These are phyloP conservation scores for Anhinga rufa DNA, from an alignment of 2,113 vertebrate genomes.

Conservation along the genomic window DNA sequence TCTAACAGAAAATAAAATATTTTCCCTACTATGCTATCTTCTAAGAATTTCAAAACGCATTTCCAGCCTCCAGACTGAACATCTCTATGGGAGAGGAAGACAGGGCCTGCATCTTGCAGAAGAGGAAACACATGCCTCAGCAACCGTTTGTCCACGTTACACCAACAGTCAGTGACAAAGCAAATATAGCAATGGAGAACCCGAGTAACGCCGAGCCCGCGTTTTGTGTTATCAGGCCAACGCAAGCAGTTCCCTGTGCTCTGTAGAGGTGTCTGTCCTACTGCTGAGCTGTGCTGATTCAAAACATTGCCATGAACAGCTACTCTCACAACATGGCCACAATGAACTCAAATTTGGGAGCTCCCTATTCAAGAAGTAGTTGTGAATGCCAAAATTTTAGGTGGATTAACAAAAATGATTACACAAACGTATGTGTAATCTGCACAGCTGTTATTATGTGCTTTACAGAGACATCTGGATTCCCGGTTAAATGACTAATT, in stretches of 20 bases:
- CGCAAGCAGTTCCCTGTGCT: neutral
- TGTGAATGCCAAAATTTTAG: neutral
- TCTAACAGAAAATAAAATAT: neutral
- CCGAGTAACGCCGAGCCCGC: neutral
- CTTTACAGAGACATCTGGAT: neutral
- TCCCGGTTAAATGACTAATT: neutral
- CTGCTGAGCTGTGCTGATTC: fast-evolving
- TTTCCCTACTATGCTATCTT: neutral
- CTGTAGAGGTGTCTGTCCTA: neutral
- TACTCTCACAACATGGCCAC: fast-evolving
- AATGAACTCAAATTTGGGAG: fast-evolving
- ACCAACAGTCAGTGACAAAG: neutral
- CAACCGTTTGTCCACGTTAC: neutral
- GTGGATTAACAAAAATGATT: neutral
- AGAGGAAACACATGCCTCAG: neutral
- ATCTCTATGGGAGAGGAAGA: neutral
- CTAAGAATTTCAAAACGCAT: neutral
- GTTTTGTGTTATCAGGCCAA: fast-evolving
- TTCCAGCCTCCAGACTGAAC: neutral
- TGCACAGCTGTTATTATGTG: neutral
- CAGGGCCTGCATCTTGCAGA: neutral
- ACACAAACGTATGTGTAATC: neutral
- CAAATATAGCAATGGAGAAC: fast-evolving
- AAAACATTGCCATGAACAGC: fast-evolving
- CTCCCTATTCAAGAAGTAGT: neutral